These are phyloP conservation scores for Squalus acanthias DNA, from an alignment of 2,797 vertebrate species.

Conservation along the genomic window DNA sequence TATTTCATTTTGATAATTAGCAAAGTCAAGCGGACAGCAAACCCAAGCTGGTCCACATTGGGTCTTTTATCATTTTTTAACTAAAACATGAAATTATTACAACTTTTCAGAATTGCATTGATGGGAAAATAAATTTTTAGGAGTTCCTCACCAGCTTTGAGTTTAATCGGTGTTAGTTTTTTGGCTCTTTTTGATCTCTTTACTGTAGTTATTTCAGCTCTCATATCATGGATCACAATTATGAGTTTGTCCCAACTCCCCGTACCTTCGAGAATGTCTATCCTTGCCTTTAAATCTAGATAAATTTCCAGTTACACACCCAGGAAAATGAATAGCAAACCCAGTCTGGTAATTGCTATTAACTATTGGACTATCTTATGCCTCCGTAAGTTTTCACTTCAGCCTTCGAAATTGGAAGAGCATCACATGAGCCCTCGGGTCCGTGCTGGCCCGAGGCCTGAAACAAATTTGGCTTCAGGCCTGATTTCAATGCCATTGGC, in stretches of 20 bases:
- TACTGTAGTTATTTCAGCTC: not conserved
- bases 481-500: not conserved
- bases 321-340: not conserved
- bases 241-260: not conserved
- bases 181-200: not conserved
- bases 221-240: not conserved
- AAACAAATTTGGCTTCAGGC: not conserved
- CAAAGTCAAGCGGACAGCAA: not conserved
- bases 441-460: not conserved
- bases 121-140: not conserved
- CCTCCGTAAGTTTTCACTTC: not conserved
- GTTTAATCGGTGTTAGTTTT: not conserved
- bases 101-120: not conserved
- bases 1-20: not conserved
- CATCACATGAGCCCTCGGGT: not conserved
- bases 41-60: not conserved
- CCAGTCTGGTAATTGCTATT: not conserved
- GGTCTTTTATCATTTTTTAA: not conserved
- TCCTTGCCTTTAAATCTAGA: not conserved
- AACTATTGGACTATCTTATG: not conserved
- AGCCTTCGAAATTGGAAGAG: not conserved
- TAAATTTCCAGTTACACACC: not conserved
- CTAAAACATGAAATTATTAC: not conserved
- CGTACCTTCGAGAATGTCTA: not conserved
- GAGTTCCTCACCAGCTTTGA: not conserved